These are phyloP conservation scores for Drosophila santomea DNA, from an alignment of 1,140 invertebrate genomes.

Conservation along the genomic window DNA sequence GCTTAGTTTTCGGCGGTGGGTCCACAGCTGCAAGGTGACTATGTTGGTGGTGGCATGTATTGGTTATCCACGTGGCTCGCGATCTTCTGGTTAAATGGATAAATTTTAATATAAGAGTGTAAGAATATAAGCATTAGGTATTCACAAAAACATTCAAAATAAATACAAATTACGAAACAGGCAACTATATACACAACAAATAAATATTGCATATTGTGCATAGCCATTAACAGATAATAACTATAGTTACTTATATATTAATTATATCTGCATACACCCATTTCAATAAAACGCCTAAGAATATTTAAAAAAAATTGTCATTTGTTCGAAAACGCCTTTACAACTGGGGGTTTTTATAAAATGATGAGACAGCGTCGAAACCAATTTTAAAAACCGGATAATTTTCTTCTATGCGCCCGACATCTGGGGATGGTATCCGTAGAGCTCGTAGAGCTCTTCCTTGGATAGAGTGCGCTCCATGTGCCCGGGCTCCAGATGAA, in stretches of 20 bases:
- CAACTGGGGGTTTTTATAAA: slow-evolving; percentile 1
- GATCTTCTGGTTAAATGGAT: background rate
- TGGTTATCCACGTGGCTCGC: background rate
- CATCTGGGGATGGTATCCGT: slow-evolving; percentile 69
- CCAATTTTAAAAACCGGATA: background rate
- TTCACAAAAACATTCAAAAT: background rate
- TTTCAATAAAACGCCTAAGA: background rate
- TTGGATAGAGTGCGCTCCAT: slow-evolving; percentile 61
- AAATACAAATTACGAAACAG: no score
- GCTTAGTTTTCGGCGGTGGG: slow-evolving; percentile 22
- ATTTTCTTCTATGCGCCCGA: background rate
- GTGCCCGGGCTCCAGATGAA: slow-evolving; percentile 48
- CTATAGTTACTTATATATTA: no score
- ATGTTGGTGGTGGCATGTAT: background rate
- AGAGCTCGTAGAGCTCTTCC: slow-evolving; percentile 37
- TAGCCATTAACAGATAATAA: no score
- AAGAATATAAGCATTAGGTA: background rate
- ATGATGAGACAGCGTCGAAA: background rate
- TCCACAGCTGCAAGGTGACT: slow-evolving; percentile 29
- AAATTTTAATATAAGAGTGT: background rate
- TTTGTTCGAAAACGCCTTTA: background rate
- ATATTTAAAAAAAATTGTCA: background rate
- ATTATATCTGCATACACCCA: no score
- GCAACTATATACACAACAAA: no score
- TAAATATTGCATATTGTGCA: no score